Conservation (phyloP, 2,113 vertebrate genomes). For the Sprattus sprattus region DNA sequence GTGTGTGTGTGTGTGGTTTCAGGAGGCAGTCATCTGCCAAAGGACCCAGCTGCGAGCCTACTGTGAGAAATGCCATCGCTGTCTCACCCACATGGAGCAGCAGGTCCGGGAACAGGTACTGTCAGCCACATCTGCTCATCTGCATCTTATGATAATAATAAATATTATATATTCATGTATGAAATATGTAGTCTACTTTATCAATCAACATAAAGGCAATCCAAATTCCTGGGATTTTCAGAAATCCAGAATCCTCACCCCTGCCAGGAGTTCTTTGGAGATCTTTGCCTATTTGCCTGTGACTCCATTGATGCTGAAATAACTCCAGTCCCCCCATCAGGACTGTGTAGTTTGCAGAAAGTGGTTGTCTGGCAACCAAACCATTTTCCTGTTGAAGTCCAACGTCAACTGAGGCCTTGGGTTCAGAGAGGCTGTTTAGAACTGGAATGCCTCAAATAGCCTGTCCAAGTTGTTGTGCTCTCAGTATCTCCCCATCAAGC, state of each 20-base stretch:
- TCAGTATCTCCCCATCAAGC: background rate
- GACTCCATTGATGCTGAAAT: too few species aligned
- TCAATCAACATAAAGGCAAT: too few species aligned
- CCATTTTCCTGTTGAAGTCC: background rate
- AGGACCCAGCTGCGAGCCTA: slow-evolving; percentile 73
- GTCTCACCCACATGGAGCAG: slow-evolving; percentile 71
- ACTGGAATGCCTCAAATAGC: background rate
- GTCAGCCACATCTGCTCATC: background rate
- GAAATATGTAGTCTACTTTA: background rate
- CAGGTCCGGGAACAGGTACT: slow-evolving; percentile 79
- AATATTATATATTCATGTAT: background rate
- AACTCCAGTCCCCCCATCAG: background rate
- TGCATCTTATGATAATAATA: background rate
- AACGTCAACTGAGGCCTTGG: slow-evolving; percentile 6
- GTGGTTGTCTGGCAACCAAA: background rate
- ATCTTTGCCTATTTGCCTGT: too few species aligned
- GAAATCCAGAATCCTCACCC: too few species aligned
- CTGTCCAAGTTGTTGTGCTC: background rate
- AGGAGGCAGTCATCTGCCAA: slow-evolving; percentile 74
- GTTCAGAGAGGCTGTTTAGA: background rate
- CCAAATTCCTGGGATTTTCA: too few species aligned
- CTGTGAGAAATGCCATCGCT: slow-evolving; percentile 72
- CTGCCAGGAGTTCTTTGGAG: too few species aligned
- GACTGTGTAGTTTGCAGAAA: background rate
- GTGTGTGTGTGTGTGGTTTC: slow-evolving; percentile 39